Conservation (phyloP, 2,113 vertebrate species). For the Chamaea fasciata region DNA sequence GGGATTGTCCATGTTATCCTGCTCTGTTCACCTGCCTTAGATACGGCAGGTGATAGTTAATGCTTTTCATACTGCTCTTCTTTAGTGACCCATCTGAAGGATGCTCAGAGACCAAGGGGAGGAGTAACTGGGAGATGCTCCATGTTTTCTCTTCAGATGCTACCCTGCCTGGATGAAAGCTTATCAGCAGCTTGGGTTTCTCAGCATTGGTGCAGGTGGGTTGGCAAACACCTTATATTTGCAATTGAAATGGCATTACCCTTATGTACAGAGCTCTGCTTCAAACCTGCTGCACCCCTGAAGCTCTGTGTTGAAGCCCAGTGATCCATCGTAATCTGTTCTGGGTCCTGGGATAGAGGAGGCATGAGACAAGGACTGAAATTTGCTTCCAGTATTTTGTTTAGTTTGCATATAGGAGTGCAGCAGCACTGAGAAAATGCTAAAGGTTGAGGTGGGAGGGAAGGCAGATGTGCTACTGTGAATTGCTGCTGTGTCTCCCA, state of each 20-base stretch:
- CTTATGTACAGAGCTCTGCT: background rate
- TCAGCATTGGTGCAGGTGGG: background rate
- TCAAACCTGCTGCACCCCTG: background rate
- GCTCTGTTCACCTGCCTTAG: background rate
- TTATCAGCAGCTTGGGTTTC: background rate
- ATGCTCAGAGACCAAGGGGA: background rate
- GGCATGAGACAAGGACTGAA: background rate
- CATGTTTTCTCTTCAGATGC: background rate
- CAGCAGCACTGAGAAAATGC: background rate
- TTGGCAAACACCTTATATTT: background rate
- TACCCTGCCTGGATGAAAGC: background rate
- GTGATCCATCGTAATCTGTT: accelerated
- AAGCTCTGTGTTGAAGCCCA: background rate
- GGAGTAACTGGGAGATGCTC: background rate
- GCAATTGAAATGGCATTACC: background rate
- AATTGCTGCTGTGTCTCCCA: background rate
- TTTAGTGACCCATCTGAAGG: background rate
- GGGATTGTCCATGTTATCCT: background rate
- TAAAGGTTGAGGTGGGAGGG: background rate
- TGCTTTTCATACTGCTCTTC: background rate
- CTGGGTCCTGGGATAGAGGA: background rate
- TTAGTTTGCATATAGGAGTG: background rate
- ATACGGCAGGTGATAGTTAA: background rate
- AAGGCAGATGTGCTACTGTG: background rate
- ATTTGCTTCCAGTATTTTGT: accelerated